These are phyloP conservation scores for Polymixis lichenea DNA, from an alignment of 2,888 invertebrate species.

Conservation along the genomic window DNA sequence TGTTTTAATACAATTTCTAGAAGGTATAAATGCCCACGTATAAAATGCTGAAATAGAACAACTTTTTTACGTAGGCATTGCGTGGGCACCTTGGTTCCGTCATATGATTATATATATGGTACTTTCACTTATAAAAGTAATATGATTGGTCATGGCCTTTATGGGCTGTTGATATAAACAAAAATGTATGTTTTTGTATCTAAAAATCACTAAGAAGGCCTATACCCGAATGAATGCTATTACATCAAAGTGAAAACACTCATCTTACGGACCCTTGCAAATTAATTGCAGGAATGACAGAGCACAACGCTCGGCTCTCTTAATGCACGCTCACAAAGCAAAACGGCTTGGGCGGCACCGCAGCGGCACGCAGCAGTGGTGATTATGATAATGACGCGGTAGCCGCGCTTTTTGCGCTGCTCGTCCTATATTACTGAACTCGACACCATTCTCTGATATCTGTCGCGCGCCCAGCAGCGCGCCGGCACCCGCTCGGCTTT, in stretches of 20 bases:
- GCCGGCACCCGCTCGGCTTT: constrained; percentile 69
- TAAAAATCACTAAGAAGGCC: constrained; percentile 2
- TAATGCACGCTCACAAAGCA: constrained; percentile 89
- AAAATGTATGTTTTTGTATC: not conserved
- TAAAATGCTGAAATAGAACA: not conserved
- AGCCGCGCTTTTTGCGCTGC: constrained; percentile 88
- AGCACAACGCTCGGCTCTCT: constrained; percentile 87
- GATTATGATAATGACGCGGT: constrained; percentile 90
- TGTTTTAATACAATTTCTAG: not conserved
- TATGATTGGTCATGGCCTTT: not conserved
- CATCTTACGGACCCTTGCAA: constrained; percentile 83
- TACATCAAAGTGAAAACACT: constrained; percentile 76
- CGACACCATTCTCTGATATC: constrained; percentile 84
- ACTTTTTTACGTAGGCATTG: not conserved
- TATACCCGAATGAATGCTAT: constrained; percentile 24
- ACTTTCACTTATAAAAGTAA: not conserved
- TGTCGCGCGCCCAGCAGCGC: constrained; percentile 72
- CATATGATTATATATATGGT: not conserved
- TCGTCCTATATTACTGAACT: constrained; percentile 86
- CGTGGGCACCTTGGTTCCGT: not conserved
- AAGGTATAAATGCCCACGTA: not conserved
- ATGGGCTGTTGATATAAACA: not conserved
- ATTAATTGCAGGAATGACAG: constrained; percentile 89
- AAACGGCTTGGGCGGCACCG: constrained; percentile 87
- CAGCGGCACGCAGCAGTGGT: constrained; percentile 86